Evolutionary conservation across 1,140 invertebrate genomes (phyloP).

Genomic region (Danaus plexippus): DNA sequence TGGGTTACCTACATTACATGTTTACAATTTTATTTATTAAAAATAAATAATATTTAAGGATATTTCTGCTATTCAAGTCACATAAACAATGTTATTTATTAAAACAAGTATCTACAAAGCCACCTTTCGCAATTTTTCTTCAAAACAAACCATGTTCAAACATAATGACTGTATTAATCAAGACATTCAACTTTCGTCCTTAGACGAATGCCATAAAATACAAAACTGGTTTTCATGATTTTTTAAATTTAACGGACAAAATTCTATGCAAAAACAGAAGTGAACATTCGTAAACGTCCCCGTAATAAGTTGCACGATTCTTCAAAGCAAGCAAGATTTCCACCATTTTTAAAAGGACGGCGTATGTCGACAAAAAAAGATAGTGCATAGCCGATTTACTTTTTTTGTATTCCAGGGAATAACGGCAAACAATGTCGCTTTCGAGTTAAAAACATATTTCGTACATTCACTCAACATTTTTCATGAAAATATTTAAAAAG

Average conservation of each 20-base stretch:
- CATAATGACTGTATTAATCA: conserved; percentile 21
- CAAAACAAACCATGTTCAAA: conserved; percentile 19
- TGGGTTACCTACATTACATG: too few species aligned
- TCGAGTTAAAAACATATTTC: too few species aligned
- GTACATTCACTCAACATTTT: too few species aligned
- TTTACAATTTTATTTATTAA: too few species aligned
- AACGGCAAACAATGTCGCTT: too few species aligned
- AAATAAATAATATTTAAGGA: too few species aligned
- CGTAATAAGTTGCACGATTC: conserved; percentile 42
- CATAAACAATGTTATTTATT: too few species aligned
- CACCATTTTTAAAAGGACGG: conserved; percentile 31
- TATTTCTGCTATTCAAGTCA: too few species aligned
- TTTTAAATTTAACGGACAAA: conserved; percentile 36
- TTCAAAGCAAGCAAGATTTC: conserved; percentile 37
- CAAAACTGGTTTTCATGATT: conserved; percentile 9
- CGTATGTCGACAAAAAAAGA: conserved; percentile 18
- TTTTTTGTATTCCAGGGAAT: neutral
- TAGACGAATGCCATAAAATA: conserved; percentile 13
- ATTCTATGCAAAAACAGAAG: conserved; percentile 34
- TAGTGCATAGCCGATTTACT: neutral
- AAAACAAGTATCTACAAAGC: too few species aligned
- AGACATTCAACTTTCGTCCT: conserved; percentile 6
- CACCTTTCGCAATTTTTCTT: too few species aligned
- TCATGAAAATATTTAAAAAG: too few species aligned
- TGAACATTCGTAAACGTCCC: conserved; percentile 38